Evolutionary conservation across 2,797 vertebrate species (phyloP).

Genomic region (Notamacropus eugenii): DNA sequence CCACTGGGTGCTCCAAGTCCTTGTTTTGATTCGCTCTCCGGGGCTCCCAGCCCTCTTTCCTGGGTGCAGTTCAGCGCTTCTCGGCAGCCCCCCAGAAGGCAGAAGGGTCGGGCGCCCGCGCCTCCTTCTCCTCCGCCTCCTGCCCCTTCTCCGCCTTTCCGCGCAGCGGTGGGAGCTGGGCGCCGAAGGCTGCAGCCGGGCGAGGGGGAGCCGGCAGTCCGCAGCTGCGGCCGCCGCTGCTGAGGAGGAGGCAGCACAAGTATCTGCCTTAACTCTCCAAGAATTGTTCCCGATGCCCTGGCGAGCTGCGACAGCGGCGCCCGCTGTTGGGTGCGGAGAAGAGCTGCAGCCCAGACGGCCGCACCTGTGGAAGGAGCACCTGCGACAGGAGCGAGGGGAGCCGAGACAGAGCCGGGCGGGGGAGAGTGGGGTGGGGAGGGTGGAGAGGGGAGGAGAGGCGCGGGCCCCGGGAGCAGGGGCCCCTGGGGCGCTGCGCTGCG

Average conservation of each 20-base stretch:
- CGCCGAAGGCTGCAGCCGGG: conserved; percentile 7
- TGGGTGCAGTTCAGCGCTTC: not conserved
- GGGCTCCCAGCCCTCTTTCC: not conserved
- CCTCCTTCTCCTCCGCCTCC: conserved; percentile 23
- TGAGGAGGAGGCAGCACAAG: conserved; percentile 43
- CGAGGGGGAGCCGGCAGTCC: not conserved
- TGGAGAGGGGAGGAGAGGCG: not conserved
- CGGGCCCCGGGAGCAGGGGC: not conserved
- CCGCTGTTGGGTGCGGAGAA: conserved; percentile 76
- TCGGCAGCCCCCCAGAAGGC: not conserved
- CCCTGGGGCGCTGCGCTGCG: not conserved
- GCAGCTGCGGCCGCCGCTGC: conserved; percentile 49
- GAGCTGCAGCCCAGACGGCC: conserved; percentile 59
- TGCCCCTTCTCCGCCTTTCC: not conserved
- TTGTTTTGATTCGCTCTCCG: not conserved
- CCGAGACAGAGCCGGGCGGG: not conserved
- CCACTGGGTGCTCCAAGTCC: not conserved
- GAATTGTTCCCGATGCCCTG: conserved; percentile 34
- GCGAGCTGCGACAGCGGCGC: conserved; percentile 72
- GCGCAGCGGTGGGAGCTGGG: conserved; percentile 11
- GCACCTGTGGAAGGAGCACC: conserved; percentile 68
- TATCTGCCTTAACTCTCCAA: conserved; percentile 64
- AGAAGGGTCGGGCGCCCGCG: conserved; percentile 25
- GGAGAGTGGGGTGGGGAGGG: not conserved
- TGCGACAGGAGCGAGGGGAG: not conserved